Percentiles rank a stretch among this genome's conserved stretches.
These are phyloP conservation scores for Ceyx erithaca DNA, from an alignment of 2,797 vertebrate species.

Conservation along the genomic window DNA sequence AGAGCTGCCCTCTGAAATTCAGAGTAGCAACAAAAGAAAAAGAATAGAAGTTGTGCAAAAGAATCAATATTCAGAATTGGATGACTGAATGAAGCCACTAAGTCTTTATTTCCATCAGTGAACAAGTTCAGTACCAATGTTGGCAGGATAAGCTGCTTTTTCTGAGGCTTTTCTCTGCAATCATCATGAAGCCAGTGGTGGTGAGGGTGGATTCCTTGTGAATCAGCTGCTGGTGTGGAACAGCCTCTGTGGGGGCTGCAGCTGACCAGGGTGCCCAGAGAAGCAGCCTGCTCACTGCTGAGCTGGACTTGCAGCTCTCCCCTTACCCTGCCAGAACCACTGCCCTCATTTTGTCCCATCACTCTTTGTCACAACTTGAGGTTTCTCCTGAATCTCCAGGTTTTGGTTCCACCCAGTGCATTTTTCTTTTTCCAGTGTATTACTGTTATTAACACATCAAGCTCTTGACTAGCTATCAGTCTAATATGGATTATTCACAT, in stretches of 20 bases:
- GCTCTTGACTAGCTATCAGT: slow-evolving; percentile 33
- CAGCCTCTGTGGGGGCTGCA: not conserved
- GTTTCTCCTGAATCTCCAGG: not conserved
- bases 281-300: not conserved
- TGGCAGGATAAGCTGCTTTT: not conserved
- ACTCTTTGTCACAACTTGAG: not conserved
- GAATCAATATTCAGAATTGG: not conserved
- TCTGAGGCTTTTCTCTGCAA: not conserved
- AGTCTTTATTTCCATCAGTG: not conserved
- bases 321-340: not conserved
- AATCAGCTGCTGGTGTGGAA: not conserved
- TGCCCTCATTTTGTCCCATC: not conserved
- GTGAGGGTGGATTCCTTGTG: not conserved
- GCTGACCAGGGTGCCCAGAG: not conserved
- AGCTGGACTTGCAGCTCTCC: not conserved
- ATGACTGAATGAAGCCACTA: not conserved
- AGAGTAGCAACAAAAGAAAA: not conserved
- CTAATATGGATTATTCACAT: slow-evolving; percentile 55
- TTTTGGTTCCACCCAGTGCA: not conserved
- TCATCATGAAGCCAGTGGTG: not conserved
- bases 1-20: not conserved
- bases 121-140: not conserved
- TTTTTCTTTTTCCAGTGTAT: not conserved
- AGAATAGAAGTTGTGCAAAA: not conserved
- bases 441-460: slow-evolving; percentile 30